Conservation (phyloP, 2,797 vertebrate species). For the Helarctos malayanus region DNA sequence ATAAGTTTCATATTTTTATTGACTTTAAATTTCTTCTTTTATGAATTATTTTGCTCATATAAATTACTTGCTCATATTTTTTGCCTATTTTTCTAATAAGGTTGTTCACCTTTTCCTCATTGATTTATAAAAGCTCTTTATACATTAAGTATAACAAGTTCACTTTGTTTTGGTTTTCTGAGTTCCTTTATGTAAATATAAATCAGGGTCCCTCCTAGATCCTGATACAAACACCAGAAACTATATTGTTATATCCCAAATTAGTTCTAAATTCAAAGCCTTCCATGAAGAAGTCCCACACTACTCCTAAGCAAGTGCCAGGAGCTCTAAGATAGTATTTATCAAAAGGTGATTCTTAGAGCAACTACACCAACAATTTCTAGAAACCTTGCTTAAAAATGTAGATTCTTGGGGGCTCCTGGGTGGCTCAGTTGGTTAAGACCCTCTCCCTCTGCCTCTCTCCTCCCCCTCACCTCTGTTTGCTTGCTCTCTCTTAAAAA, state of each 20-base stretch:
- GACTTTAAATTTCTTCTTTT: background rate
- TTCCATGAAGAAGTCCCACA: background rate
- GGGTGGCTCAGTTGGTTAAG: background rate
- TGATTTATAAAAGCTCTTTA: conserved; percentile 1
- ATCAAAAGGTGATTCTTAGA: background rate
- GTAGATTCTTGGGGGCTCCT: background rate
- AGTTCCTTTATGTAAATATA: background rate
- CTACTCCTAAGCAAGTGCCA: background rate
- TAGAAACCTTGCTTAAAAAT: background rate
- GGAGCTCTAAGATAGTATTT: background rate
- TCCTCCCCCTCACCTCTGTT: background rate
- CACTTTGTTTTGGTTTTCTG: background rate
- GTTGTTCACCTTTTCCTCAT: background rate
- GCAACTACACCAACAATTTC: background rate
- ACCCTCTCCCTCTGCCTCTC: background rate
- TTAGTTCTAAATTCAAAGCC: background rate
- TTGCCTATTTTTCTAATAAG: conserved; percentile 2
- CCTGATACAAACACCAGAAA: background rate
- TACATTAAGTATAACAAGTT: background rate
- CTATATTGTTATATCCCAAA: background rate
- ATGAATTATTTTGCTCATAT: conserved; percentile 24
- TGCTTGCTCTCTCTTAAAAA: background rate
- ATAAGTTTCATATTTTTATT: conserved; percentile 21
- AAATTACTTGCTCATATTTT: background rate
- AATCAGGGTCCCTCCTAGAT: background rate